phyloP scores from a whole-genome alignment of 2,113 vertebrate species.

The Smithornis capensis region DNA sequence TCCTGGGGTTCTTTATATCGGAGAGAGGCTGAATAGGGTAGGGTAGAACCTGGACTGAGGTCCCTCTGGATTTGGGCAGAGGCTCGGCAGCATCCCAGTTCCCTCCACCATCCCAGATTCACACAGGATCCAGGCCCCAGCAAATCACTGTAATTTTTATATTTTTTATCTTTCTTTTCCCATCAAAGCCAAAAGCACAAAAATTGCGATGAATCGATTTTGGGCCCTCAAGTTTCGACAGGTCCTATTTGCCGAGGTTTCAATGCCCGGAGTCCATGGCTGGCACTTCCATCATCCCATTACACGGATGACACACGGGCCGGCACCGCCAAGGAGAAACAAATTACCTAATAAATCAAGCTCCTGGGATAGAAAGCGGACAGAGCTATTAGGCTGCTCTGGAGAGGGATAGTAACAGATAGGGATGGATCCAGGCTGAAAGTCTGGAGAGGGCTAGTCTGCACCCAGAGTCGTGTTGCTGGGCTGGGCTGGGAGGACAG shows the following conservation, averaged over 20 bases:
- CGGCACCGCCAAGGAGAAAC: slow-evolving; percentile 77
- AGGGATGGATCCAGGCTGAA: slow-evolving; percentile 41
- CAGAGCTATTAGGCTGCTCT: slow-evolving; percentile 76
- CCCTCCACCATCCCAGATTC: not conserved
- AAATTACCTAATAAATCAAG: slow-evolving; percentile 93
- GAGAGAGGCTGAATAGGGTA: not conserved
- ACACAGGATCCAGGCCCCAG: not conserved
- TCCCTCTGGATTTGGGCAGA: rapidly evolving
- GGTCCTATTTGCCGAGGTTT: slow-evolving; percentile 69
- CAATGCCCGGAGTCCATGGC: slow-evolving; percentile 68
- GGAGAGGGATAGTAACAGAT: slow-evolving; percentile 34
- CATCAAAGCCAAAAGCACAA: slow-evolving; percentile 60
- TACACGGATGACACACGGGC: slow-evolving; percentile 71
- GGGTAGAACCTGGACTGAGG: rapidly evolving
- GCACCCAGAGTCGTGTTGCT: not conserved
- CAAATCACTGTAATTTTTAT: not conserved
- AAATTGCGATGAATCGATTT: slow-evolving; percentile 46
- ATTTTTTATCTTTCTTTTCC: not conserved
- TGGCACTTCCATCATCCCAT: slow-evolving; percentile 81
- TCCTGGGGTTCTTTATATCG: rapidly evolving
- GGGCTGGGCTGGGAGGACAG: not conserved
- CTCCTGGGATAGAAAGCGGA: slow-evolving; percentile 67
- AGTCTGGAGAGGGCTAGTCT: not conserved
- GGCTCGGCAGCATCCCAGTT: rapidly evolving
- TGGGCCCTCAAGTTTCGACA: slow-evolving; percentile 31